phyloP scores from a whole-genome alignment of 2,797 vertebrate species.

The Leuciscus waleckii region DNA sequence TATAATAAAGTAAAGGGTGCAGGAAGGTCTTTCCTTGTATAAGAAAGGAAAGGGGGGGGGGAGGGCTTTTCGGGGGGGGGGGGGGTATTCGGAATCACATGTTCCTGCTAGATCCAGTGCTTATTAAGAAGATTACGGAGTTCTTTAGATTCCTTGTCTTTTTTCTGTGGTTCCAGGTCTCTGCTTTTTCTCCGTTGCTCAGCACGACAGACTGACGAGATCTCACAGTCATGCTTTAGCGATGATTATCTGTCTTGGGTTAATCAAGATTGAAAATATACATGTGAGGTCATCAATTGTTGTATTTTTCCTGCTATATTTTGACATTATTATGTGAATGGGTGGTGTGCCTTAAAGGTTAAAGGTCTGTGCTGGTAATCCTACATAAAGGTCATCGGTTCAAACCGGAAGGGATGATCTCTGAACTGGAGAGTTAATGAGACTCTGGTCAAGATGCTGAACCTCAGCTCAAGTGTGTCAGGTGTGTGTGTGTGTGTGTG shows the following conservation, averaged over 20 bases:
- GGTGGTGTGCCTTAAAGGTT: neutral
- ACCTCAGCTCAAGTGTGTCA: neutral
- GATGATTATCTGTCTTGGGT: neutral
- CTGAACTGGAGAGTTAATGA: conserved; percentile 1
- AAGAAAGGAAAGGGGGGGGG: no score
- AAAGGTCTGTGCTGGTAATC: conserved; percentile 21
- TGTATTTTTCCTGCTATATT: neutral
- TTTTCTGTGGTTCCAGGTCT: conserved; percentile 66
- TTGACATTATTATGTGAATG: neutral
- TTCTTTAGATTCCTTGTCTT: conserved; percentile 81
- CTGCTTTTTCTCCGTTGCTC: conserved; percentile 47
- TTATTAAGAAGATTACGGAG: conserved; percentile 81
- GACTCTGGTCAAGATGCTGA: neutral
- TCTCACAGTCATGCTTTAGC: neutral
- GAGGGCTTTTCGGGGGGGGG: conserved; percentile 6
- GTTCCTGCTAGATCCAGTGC: conserved; percentile 75
- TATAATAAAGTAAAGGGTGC: neutral
- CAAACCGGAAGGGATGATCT: conserved; percentile 9
- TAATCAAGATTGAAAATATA: neutral
- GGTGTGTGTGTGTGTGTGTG: no score
- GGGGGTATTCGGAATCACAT: conserved; percentile 80
- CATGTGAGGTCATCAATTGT: neutral
- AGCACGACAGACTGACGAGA: neutral
- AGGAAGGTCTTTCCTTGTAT: neutral
- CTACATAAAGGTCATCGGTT: neutral